Evolutionary conservation across 2,888 invertebrate genomes (phyloP), one percentile per base, ranked within the genome.

Genomic region (Caenorhabditis zanzibari): DNA sequence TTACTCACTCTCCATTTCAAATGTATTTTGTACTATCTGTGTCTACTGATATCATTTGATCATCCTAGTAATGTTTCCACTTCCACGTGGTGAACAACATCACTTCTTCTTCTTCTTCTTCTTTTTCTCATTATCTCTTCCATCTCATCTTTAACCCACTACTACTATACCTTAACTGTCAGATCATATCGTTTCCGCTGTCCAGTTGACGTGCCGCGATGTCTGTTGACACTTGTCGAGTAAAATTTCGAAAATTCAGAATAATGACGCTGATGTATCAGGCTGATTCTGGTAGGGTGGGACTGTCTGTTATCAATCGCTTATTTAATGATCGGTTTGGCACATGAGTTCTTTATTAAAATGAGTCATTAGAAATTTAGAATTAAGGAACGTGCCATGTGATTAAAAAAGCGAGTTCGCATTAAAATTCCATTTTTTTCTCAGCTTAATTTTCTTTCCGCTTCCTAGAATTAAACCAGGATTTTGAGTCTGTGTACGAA

Each of bases 101-200:
- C 47, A n/a, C 7, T 16, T 26, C 19, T 59, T 22, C 47, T 49
- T 59, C 56, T 26, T n/a, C n/a, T n/a, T n/a, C n/a, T n/a, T n/a
- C 19, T 59, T 22, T 47, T 49, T 59, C 56, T 26, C 6, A 22
- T 22, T 22, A 3, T 32, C 47, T 44, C 63, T 28, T 47, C 22
- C 64, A 10, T 64, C 47, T 64, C 47, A 35, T 66, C 47, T 38
- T 32, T 47, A 64, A 32, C 64, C 52, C 10, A 63, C 26, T 38
- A 74, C 44, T 61, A 41, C n/a, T 75, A 66, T 75, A 75, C 52
- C 26, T 41, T 76, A 76, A 38, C 76, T 77, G 76, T 77, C 76
- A 77, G 47, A 49, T 77, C 49, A 26, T 49, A 77, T 69, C 52
- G 47, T 47, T 61, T 54, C 52, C 56, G 66, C 35, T 54, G 64